Evolutionary conservation across 1,140 invertebrate species (phyloP).

Genomic region (Drosophila takahashii): DNA sequence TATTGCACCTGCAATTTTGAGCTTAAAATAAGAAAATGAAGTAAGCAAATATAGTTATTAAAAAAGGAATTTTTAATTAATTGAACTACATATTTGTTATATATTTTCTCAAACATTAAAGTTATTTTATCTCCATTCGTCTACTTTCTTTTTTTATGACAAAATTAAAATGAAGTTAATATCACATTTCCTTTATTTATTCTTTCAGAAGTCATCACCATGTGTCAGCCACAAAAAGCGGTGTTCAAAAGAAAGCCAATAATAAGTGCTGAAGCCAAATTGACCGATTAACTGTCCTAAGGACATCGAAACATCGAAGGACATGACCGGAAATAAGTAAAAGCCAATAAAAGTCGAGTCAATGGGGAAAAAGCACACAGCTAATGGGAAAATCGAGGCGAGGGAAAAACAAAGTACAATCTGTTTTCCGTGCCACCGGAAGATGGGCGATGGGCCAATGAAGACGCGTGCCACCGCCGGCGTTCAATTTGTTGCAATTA

Average conservation of each 20-base stretch:
- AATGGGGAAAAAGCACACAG: slow-evolving; percentile 10
- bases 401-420: slow-evolving; percentile 32
- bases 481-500: slow-evolving; percentile 80
- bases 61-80: too few relatives aligned
- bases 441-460: slow-evolving; percentile 65
- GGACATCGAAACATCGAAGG: slow-evolving; percentile 16
- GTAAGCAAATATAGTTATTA: too few relatives aligned
- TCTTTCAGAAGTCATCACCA: slow-evolving; percentile 22
- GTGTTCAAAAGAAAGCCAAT: slow-evolving; percentile 34
- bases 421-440: slow-evolving; percentile 53
- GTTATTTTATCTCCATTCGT: too few relatives aligned
- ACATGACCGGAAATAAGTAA: slow-evolving; percentile 73
- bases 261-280: slow-evolving; percentile 51
- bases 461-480: slow-evolving; percentile 60
- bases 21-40: too few relatives aligned
- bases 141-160: too few relatives aligned
- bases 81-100: too few relatives aligned
- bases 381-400: slow-evolving; percentile 4
- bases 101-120: too few relatives aligned
- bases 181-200: background rate
- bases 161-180: too few relatives aligned
- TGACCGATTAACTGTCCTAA: slow-evolving; percentile 24
- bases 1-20: too few relatives aligned
- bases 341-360: slow-evolving; percentile 68
- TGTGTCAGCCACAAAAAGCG: slow-evolving; percentile 21